phyloP scores from a whole-genome alignment of 2,888 invertebrate species.

The Caenorhabditis zanzibari region DNA sequence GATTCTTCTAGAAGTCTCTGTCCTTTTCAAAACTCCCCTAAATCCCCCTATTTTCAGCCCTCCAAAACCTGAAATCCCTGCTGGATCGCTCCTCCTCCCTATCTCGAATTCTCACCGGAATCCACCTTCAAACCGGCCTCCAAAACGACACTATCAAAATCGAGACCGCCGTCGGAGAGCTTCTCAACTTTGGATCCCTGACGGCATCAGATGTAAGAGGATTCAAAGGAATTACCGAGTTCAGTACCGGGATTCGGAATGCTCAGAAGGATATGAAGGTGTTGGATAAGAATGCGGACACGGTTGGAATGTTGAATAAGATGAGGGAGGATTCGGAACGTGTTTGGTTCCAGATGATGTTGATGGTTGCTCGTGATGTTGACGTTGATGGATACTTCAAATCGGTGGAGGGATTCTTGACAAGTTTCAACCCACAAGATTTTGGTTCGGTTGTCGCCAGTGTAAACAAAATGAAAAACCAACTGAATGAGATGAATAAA shows the following conservation, averaged over 20 bases:
- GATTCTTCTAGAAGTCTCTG: too few species aligned
- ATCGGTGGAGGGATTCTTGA: neutral
- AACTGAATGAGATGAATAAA: too few species aligned
- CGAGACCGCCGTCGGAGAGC: neutral
- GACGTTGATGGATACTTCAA: neutral
- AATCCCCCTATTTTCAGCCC: too few species aligned
- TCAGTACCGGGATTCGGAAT: too few species aligned
- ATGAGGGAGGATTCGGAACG: neutral
- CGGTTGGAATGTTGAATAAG: neutral
- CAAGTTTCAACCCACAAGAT: neutral
- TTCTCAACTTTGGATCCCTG: neutral
- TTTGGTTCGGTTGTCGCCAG: neutral
- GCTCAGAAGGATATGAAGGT: neutral
- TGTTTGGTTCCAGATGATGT: neutral
- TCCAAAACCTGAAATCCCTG: too few species aligned
- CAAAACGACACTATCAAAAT: neutral
- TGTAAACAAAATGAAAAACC: too few species aligned
- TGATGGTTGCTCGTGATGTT: too few species aligned
- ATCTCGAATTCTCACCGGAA: too few species aligned
- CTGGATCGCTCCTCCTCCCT: too few species aligned
- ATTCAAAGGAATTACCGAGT: too few species aligned
- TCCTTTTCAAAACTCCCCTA: too few species aligned
- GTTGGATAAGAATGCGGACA: neutral
- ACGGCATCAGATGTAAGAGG: too few species aligned
- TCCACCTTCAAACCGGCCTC: neutral